Evolutionary conservation across 37 sponge, comb jelly and placozoan species (phyloP), one percentile per base, ranked within the genome.

Genomic region (Petrosia ficiformis): DNA sequence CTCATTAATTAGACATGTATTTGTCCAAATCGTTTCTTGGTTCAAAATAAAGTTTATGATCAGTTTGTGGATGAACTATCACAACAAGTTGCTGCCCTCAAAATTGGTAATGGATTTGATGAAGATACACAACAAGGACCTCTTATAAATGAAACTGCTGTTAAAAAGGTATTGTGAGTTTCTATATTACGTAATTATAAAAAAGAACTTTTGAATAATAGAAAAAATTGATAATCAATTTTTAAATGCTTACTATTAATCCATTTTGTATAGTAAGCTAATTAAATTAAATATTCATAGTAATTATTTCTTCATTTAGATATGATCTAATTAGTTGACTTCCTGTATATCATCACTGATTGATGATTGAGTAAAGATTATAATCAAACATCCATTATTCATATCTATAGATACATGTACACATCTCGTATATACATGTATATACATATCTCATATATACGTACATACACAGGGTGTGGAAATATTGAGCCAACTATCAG

Each of bases 111-210:
- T 52, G 90, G 95, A 2, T 84, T 92, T 22, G 54, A 63, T 22
- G 84, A 89, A 42, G 93, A 90, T 29, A 82, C 86, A 3, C 58
- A 80, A 40, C 76, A 76, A 34, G 98, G 98, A 14, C 93, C 95
- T 6, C 90, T 97, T n/a, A 91, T 97, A 31, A 94, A 91, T 71
- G 68, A 32, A 56, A 6, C 67, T 58, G 98, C 90, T 30, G 26
- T 84, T 0, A 74, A 86, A 10, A 97, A 95, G 90, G 98, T 97
- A 67, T 10, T 39, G 3, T 29, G 43, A n/a, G n/a, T 44, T 65
- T 26, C 25, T 26, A 16, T 28, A n/a, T n/a, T n/a, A n/a, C n/a
- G n/a, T n/a, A n/a, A n/a, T n/a, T 54, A 22, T n/a, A n/a, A n/a
- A 21, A 22, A 54, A 21, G 19, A 54, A 21, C 57, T 59, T 3